Evolutionary conservation across 2,888 invertebrate species (phyloP).

Genomic region (Thyatira batis): DNA sequence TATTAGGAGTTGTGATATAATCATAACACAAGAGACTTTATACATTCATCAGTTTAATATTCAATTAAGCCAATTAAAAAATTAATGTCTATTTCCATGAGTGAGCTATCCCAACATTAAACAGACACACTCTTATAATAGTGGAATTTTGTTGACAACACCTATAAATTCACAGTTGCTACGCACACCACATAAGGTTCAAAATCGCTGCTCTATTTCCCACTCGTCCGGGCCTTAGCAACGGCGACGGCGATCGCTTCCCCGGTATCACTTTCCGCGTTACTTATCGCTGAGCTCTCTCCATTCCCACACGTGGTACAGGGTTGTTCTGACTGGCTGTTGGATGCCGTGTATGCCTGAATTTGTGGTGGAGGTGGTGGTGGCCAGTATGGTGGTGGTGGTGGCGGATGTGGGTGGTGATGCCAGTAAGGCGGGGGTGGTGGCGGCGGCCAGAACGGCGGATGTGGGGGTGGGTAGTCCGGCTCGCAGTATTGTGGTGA

Average conservation of each 20-base stretch:
- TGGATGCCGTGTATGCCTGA: slow-evolving; percentile 8
- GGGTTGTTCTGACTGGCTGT: not conserved
- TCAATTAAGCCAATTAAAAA: no score
- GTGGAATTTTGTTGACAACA: not conserved
- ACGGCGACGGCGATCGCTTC: slow-evolving; percentile 55
- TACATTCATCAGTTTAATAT: no score
- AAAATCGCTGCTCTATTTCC: slow-evolving; percentile 1
- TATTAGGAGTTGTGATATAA: no score
- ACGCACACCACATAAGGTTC: no score
- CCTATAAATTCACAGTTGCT: no score
- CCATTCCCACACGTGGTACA: slow-evolving; percentile 27
- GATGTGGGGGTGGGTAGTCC: slow-evolving; percentile 36
- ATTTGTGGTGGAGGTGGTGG: slow-evolving; percentile 19
- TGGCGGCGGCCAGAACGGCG: slow-evolving; percentile 29
- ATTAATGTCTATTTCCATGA: no score
- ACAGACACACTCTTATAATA: no score
- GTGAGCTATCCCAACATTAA: no score
- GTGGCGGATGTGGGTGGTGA: slow-evolving; percentile 25
- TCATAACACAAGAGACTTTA: no score
- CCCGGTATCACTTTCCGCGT: slow-evolving; percentile 50
- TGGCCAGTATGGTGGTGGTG: slow-evolving; percentile 29
- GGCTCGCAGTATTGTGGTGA: slow-evolving; percentile 48
- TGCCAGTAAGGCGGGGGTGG: slow-evolving; percentile 23
- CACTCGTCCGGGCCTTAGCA: slow-evolving; percentile 31
- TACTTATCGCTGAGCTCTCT: slow-evolving; percentile 42